Percentiles rank a stretch among this genome's conserved stretches.
Evolutionary conservation across 2,797 vertebrate genomes (phyloP).

Genomic region (Acipenser oxyrinchus): DNA sequence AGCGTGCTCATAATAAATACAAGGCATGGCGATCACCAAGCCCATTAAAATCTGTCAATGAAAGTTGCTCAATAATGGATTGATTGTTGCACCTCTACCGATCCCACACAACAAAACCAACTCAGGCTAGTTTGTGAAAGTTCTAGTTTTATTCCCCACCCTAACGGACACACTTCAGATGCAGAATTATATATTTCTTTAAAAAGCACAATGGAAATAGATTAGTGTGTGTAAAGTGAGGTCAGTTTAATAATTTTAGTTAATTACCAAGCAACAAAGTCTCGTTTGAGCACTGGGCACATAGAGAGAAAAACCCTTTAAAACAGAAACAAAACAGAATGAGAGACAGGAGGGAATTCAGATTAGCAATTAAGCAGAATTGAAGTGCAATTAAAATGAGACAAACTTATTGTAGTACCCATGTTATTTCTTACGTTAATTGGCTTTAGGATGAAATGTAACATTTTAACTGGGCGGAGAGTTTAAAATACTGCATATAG

Average conservation of each 20-base stretch:
- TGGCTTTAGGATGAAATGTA: background rate
- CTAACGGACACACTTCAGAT: too few relatives aligned
- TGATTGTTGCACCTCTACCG: too few relatives aligned
- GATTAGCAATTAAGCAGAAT: constrained; percentile 9
- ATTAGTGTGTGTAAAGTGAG: background rate
- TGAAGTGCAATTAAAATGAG: constrained; percentile 26
- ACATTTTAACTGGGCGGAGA: background rate
- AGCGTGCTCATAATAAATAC: too few relatives aligned
- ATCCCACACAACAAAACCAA: too few relatives aligned
- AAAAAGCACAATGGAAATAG: background rate
- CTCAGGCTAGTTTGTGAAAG: too few relatives aligned
- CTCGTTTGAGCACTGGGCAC: background rate
- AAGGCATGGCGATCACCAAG: too few relatives aligned
- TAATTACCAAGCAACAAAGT: constrained; percentile 1
- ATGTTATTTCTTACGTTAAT: constrained; percentile 9
- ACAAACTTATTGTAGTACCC: constrained; percentile 23
- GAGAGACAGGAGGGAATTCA: background rate
- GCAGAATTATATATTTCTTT: too few relatives aligned
- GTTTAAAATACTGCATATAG: background rate
- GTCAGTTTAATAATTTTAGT: background rate
- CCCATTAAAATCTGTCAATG: too few relatives aligned
- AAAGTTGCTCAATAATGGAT: too few relatives aligned
- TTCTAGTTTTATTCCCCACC: too few relatives aligned
- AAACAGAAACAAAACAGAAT: background rate
- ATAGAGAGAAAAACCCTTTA: constrained; percentile 14